A percentile compares a stretch with the other conserved stretches of the same genome.
Evolutionary conservation across 2,888 invertebrate genomes (phyloP).

Genomic region (Plutella xylostella): DNA sequence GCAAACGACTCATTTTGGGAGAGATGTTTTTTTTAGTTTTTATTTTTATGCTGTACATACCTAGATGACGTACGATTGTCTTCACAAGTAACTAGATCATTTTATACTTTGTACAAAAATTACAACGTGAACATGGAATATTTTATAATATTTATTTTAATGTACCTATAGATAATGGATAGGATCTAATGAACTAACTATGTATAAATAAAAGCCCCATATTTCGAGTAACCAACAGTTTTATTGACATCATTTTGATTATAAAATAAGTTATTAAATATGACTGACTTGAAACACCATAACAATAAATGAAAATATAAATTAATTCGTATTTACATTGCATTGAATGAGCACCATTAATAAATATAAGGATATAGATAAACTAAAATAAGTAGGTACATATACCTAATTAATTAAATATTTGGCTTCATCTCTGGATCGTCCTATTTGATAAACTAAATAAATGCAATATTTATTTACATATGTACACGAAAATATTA

Average conservation of each 20-base stretch:
- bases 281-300: slow-evolving; percentile 24
- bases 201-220: slow-evolving; percentile 18
- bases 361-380: background rate
- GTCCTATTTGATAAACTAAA: slow-evolving; percentile 26
- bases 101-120: too few species aligned
- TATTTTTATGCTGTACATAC: too few species aligned
- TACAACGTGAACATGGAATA: too few species aligned
- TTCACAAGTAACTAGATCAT: too few species aligned
- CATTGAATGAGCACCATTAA: background rate
- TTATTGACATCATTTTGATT: slow-evolving; percentile 44
- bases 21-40: too few species aligned
- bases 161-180: too few species aligned
- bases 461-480: slow-evolving; percentile 38
- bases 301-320: slow-evolving; percentile 22
- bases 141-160: too few species aligned
- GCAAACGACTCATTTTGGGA: too few species aligned
- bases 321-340: slow-evolving; percentile 12
- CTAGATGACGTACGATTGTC: too few species aligned
- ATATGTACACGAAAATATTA: slow-evolving; percentile 14
- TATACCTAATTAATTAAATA: background rate
- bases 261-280: slow-evolving; percentile 30
- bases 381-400: background rate
- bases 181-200: too few species aligned
- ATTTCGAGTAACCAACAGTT: slow-evolving; percentile 45
- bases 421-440: slow-evolving; percentile 1